Evolutionary conservation across 2,113 vertebrate species (phyloP).

Genomic region (Sebastes fasciatus): DNA sequence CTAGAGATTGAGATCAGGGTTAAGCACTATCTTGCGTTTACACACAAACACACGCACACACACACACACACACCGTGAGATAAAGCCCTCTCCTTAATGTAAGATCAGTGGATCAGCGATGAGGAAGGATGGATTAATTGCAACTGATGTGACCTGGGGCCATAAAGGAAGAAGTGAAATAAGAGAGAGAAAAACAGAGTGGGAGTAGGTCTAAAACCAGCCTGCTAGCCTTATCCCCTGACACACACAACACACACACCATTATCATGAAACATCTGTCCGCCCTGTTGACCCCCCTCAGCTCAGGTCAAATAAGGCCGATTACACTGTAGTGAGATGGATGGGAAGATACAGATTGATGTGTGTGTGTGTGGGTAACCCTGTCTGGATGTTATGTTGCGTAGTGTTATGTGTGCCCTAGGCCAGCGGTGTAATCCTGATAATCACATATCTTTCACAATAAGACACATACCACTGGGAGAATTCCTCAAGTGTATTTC

Average conservation of each 20-base stretch:
- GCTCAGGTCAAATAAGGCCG: conserved; percentile 67
- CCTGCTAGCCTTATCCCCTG: conserved; percentile 50
- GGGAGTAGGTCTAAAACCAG: conserved; percentile 40
- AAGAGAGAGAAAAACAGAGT: conserved; percentile 3
- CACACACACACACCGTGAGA: conserved; percentile 21
- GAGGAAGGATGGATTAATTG: conserved; percentile 64
- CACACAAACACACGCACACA: conserved; percentile 21
- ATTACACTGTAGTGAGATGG: conserved; percentile 63
- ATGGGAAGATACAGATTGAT: conserved; percentile 59
- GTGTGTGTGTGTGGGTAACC: conserved; percentile 32
- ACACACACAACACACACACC: conserved; percentile 48
- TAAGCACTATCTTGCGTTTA: conserved; percentile 39
- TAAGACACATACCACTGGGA: neutral
- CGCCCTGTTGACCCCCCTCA: conserved; percentile 58
- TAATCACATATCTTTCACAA: conserved; percentile 50
- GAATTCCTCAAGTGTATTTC: conserved; percentile 18
- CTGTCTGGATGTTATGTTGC: conserved; percentile 46
- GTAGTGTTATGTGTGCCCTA: conserved; percentile 36
- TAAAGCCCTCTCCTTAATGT: conserved; percentile 65
- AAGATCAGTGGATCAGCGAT: conserved; percentile 71
- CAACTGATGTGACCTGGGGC: conserved; percentile 53
- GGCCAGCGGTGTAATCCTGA: conserved; percentile 45
- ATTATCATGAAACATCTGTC: conserved; percentile 76
- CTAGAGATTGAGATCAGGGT: conserved; percentile 53
- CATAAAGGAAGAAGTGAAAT: conserved; percentile 46